Evolutionary conservation across 2,113 vertebrate genomes (phyloP).

Genomic region (Grammatotria lemairii): DNA sequence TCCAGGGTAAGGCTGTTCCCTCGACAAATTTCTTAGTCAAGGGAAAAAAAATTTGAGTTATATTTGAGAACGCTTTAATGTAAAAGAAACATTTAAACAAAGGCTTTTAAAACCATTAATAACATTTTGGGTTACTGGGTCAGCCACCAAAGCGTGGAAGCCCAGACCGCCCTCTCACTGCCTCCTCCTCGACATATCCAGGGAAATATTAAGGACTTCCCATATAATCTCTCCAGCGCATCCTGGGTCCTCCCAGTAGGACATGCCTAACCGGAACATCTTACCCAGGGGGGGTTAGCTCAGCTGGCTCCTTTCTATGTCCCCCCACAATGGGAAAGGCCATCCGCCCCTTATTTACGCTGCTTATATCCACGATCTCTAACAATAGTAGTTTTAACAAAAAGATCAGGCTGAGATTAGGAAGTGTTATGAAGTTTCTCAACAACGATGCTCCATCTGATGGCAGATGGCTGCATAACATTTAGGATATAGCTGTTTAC

Average conservation of each 20-base stretch:
- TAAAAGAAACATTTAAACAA: neutral
- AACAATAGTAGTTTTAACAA: neutral
- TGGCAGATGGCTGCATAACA: neutral
- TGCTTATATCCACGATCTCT: neutral
- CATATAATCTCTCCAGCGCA: neutral
- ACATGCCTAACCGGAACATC: neutral
- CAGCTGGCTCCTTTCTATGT: neutral
- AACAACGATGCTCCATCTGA: neutral
- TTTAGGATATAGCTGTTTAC: neutral
- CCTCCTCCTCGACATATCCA: neutral
- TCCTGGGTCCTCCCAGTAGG: neutral
- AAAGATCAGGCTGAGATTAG: neutral
- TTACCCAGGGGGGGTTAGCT: neutral
- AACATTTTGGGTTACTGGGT: neutral
- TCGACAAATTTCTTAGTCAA: neutral
- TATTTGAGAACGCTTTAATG: neutral
- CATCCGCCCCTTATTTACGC: neutral
- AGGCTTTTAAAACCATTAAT: neutral
- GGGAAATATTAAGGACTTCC: neutral
- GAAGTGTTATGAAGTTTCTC: neutral
- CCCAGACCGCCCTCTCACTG: neutral
- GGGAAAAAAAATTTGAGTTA: rapidly evolving
- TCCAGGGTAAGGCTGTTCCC: neutral
- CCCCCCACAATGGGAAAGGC: neutral
- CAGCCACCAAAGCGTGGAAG: neutral